Percentiles rank a stretch among this genome's conserved stretches.
phyloP scores from a whole-genome alignment of 2,797 vertebrate genomes.

The Acanthurus tractus region DNA sequence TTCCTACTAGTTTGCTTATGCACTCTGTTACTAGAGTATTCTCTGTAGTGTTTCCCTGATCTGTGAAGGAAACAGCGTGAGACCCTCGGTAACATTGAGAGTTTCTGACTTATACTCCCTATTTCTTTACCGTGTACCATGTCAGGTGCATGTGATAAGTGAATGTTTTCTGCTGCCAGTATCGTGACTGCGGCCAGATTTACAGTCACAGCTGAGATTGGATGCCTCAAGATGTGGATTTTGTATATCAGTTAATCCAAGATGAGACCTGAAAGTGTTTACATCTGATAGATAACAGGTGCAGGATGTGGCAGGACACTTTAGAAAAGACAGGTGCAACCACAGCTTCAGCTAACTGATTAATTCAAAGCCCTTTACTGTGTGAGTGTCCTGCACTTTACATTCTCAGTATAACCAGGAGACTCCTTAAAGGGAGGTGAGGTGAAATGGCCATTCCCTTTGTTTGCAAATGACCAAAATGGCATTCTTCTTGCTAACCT shows the following conservation, averaged over 20 bases:
- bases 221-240: slow-evolving; percentile 30
- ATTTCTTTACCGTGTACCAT: background rate
- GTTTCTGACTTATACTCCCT: background rate
- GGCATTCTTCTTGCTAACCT: no score
- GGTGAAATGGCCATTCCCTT: no score
- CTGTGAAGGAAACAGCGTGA: background rate
- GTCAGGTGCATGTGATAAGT: slow-evolving; percentile 24
- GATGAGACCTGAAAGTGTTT: background rate
- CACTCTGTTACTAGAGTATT: background rate
- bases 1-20: background rate
- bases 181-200: slow-evolving; percentile 25
- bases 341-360: background rate
- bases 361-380: background rate
- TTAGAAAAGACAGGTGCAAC: background rate
- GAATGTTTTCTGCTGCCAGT: slow-evolving; percentile 18
- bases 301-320: slow-evolving; percentile 5
- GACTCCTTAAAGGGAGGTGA: no score
- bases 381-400: background rate
- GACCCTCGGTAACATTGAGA: background rate
- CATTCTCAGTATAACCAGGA: background rate
- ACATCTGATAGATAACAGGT: background rate
- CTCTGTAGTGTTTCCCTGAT: background rate
- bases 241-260: slow-evolving; percentile 1
- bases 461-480: no score
- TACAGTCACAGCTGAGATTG: slow-evolving; percentile 23